Base-by-base conservation (phyloP, 2,888 invertebrate species). In the Pristionchus japonicus region DNA sequence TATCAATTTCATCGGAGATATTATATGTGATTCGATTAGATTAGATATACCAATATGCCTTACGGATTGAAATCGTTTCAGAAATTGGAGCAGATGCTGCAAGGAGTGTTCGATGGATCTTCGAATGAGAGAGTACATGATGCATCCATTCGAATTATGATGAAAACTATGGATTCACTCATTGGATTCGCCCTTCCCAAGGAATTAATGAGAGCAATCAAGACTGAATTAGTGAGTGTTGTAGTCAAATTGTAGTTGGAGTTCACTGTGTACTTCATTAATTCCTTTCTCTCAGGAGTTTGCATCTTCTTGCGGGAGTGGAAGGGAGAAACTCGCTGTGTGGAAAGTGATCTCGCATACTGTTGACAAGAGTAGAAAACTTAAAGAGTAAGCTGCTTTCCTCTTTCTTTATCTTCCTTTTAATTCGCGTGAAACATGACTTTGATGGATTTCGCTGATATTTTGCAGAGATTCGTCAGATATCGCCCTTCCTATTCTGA, bases 391-490 rank as follows among this genome's bases (percentile, higher is more conserved):
- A n/a, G n/a, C 4, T 27, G 31, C 15, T 70, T 34, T n/a, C 31
- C 17, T n/a, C 27, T 34, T 70, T 70, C 27, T 70, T 15, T 27
- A 34, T n/a, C n/a, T n/a, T n/a, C 34, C 13, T 13, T 64, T 64
- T 13, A 13, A n/a, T 23, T 23, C 31, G 23, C 13, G 7, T 23
- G 34, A 67, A 67, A n/a, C 7, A 17, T 27, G 27, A 27, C 17
- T 1, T 43, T 77, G 23, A 1, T 31, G 1, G 43, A 6, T 40
- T 77, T 6, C 7, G 20, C 40, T 43, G 6, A 31, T 37, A n/a
- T n/a, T n/a, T n/a, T n/a, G n/a, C n/a, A 84, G 84, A 84, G 61
- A 84, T 61, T 13, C 84, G 11, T 37, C 57, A 7, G 84, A 84
- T n/a, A 61, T 84, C 43, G 57, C 84, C 11, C 34, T 27, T 20